Percentiles rank a stretch among this genome's conserved stretches.
Evolutionary conservation across 2,888 invertebrate genomes (phyloP).

Genomic region (Hylaea fasciaria): DNA sequence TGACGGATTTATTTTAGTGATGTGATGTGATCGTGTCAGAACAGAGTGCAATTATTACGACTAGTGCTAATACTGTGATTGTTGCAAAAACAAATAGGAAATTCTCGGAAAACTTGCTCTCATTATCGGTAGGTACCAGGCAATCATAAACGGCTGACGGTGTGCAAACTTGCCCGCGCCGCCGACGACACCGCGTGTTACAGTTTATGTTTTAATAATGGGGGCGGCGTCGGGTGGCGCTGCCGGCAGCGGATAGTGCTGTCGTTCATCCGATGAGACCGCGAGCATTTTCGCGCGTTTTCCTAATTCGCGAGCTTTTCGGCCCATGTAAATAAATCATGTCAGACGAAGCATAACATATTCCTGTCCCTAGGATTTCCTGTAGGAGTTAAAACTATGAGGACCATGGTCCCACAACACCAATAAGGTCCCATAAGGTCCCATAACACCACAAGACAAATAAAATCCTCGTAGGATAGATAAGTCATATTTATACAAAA

Average conservation of each 20-base stretch:
- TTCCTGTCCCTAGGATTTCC: no score
- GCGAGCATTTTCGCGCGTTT: constrained; percentile 14
- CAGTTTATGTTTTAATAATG: constrained; percentile 73
- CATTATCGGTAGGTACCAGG: constrained; percentile 6
- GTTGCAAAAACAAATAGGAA: not conserved
- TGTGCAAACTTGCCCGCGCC: no score
- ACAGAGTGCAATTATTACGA: constrained; percentile 8
- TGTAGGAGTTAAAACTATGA: no score
- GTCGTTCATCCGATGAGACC: constrained; percentile 18
- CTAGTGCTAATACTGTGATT: constrained; percentile 13
- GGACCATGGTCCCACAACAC: no score
- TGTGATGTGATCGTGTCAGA: constrained; percentile 49
- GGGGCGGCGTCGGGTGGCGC: constrained; percentile 58
- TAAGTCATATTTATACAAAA: not conserved
- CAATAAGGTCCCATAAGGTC: no score
- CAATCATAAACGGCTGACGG: constrained; percentile 1
- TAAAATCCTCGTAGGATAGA: no score
- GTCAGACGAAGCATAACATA: no score
- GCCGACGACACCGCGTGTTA: constrained; percentile 10
- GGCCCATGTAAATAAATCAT: no score
- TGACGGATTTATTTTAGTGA: constrained; percentile 63
- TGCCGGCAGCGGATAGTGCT: constrained; percentile 31
- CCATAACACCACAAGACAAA: no score
- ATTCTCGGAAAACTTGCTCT: constrained; percentile 4
- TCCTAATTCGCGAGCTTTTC: not conserved